Percentiles rank a stretch among this genome's conserved stretches.
Evolutionary conservation across 2,113 vertebrate genomes (phyloP).

Genomic region (Danionella cerebrum): DNA sequence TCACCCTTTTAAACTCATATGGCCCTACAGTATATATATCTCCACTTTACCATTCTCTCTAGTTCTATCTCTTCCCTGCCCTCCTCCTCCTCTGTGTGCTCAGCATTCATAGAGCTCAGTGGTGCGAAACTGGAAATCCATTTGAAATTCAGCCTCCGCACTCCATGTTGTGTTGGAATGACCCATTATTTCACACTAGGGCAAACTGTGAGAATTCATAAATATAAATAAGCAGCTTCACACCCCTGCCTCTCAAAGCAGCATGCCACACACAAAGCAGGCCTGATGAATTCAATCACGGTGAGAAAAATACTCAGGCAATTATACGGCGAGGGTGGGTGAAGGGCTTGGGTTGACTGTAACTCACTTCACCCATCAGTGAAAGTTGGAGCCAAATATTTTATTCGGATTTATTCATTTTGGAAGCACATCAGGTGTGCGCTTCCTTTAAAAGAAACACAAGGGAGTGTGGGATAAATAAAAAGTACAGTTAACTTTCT

Average conservation of each 20-base stretch:
- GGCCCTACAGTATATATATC: conserved; percentile 28
- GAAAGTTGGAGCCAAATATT: conserved; percentile 16
- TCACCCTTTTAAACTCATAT: conserved; percentile 37
- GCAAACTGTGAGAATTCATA: conserved; percentile 64
- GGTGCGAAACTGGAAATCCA: conserved; percentile 57
- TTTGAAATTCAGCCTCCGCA: conserved; percentile 69
- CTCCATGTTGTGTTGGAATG: conserved; percentile 66
- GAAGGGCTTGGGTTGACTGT: conserved; percentile 9
- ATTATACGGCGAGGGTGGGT: conserved; percentile 30
- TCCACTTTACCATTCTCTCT: background rate
- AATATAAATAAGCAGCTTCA: conserved; percentile 64
- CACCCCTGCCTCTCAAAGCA: conserved; percentile 51
- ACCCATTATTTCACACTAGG: conserved; percentile 63
- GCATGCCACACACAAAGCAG: conserved; percentile 37
- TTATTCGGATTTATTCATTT: conserved; percentile 22
- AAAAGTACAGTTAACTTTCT: no score
- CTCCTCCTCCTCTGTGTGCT: conserved; percentile 44
- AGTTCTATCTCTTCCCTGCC: conserved; percentile 1
- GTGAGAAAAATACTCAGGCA: conserved; percentile 27
- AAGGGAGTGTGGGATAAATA: no score
- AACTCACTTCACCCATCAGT: background rate
- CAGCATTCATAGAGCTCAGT: conserved; percentile 53
- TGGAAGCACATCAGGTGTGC: background rate
- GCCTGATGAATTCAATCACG: conserved; percentile 42
- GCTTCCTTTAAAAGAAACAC: background rate